Evolutionary conservation across 2,797 vertebrate genomes (phyloP).

Genomic region (Artibeus jamaicensis): DNA sequence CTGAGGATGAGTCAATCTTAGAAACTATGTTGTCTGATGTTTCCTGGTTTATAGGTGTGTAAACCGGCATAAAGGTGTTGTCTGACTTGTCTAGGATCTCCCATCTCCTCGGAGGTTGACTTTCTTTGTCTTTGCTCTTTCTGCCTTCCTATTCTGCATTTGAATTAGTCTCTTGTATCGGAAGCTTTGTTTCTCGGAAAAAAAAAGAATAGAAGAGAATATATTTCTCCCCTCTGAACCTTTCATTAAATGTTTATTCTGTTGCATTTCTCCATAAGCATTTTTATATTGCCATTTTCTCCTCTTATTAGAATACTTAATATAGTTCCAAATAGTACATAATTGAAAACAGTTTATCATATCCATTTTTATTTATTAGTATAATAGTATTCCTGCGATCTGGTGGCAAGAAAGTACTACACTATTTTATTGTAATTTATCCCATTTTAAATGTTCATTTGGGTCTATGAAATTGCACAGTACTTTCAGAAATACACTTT

Average conservation of each 20-base stretch:
- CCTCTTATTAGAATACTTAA: slow-evolving; percentile 80
- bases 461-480: slow-evolving; percentile 71
- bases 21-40: background rate
- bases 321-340: slow-evolving; percentile 77
- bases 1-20: background rate
- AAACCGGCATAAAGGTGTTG: background rate
- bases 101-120: background rate
- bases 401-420: slow-evolving; percentile 69
- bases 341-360: slow-evolving; percentile 81
- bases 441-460: slow-evolving; percentile 77
- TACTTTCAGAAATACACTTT: slow-evolving; percentile 70
- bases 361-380: slow-evolving; percentile 78
- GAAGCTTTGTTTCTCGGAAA: slow-evolving; percentile 55
- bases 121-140: background rate
- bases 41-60: background rate
- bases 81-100: background rate
- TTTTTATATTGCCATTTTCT: slow-evolving; percentile 77
- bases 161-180: slow-evolving; percentile 26
- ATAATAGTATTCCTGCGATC: slow-evolving; percentile 75
- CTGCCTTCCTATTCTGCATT: background rate
- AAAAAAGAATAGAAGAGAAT: slow-evolving; percentile 46
- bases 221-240: slow-evolving; percentile 68
- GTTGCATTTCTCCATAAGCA: slow-evolving; percentile 74
- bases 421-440: slow-evolving; percentile 79
- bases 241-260: slow-evolving; percentile 80